Evolutionary conservation across 1,140 invertebrate genomes (phyloP), one percentile per base, ranked within the genome.

Genomic region (Thaumatotibia leucotreta): DNA sequence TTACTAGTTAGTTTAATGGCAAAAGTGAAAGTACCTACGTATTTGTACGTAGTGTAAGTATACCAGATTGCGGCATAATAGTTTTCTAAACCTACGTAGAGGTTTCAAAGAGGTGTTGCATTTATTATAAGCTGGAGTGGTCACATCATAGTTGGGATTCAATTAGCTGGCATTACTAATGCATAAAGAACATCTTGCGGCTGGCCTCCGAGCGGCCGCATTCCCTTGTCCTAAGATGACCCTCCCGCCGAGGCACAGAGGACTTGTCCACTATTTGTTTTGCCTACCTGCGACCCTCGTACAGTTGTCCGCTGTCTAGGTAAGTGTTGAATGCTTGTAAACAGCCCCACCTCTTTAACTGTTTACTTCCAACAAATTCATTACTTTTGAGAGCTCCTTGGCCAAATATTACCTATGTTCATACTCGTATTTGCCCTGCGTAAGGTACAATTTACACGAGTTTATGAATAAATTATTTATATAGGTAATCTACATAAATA

Each of bases 301-400:
- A 79, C 81, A 79, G 83, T 80, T 82, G 82, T 87, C 81, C 83
- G 77, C 79, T 83, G 52, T 58, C 52, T 58, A n/a, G n/a, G n/a
- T 39, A 85, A 88, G 83, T 88, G 84, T 87, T 89, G 83, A 86
- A 86, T 87, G 78, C 80, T 83, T 84, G 84, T 87, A 88, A 89
- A 89, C 82, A 86, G 65, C 45, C 71, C 66, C 54, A 75, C 70
- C 73, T 77, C 74, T 81, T 80, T 76, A 75, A 72, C 65, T 78
- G 75, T 83, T 84, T 85, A 76, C 79, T 73, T 82, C 70, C 72
- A 73, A 72, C 76, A 70, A 75, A 79, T 79, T 77, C 66, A 66
- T 62, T 76, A 76, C 72, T 74, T 75, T 66, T 74, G 70, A 68
- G 72, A 62, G 70, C 50, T 20, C 17, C 39, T 20, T 45, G n/a